Evolutionary conservation across 2,888 invertebrate genomes (phyloP).

Genomic region (Caenorhabditis auriculariae): DNA sequence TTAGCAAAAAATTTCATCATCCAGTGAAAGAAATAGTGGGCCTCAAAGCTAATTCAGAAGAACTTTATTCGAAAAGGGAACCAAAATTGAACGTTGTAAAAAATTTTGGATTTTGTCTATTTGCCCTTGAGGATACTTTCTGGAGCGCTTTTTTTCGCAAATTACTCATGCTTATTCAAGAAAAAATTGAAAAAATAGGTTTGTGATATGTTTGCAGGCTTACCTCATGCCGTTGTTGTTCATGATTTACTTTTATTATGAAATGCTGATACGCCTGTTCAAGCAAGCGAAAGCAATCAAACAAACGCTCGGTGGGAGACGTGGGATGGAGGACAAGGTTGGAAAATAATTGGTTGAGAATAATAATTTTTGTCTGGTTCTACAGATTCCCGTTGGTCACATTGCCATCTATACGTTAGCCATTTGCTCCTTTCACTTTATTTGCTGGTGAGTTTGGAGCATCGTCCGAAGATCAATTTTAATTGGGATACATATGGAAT

Average conservation of each 20-base stretch:
- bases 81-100: too few species aligned
- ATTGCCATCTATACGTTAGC: slow-evolving; percentile 61
- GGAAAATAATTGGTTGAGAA: neutral
- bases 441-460: slow-evolving; percentile 48
- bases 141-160: neutral
- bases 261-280: slow-evolving; percentile 55
- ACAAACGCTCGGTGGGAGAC: slow-evolving; percentile 25
- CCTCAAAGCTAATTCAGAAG: too few species aligned
- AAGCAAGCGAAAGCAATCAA: slow-evolving; percentile 45
- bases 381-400: slow-evolving; percentile 54
- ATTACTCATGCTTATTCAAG: neutral
- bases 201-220: too few species aligned
- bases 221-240: slow-evolving; percentile 54
- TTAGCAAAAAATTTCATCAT: too few species aligned
- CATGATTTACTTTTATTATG: slow-evolving; percentile 59
- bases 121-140: neutral
- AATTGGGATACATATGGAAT: neutral
- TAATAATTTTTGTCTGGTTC: neutral
- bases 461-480: neutral
- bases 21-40: too few species aligned
- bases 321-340: slow-evolving; percentile 31
- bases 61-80: too few species aligned
- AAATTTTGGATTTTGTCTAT: too few species aligned
- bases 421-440: slow-evolving; percentile 59
- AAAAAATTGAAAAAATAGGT: too few species aligned